Base-by-base conservation (phyloP, 2,888 invertebrate species). In the Apodemia zela region DNA sequence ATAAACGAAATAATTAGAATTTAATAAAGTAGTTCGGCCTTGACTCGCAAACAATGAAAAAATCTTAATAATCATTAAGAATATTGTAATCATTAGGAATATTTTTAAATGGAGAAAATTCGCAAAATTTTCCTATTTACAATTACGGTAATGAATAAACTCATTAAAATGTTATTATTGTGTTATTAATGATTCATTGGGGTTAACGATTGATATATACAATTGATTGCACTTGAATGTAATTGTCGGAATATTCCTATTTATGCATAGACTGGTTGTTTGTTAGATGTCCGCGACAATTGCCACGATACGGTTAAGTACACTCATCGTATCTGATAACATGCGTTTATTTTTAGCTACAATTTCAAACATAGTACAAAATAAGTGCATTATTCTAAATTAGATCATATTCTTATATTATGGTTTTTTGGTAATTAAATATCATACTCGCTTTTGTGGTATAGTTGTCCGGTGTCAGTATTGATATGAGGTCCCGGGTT, bases 191-290 rank as follows among this genome's bases (percentile, higher is more conserved):
- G 73, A 77, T 79, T 81, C 73, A 84, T 84, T 80, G 76, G 80
- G 89, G 89, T 81, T 87, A 87, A 85, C 74, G 78, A 75, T 70
- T 70, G 67, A 72, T 70, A 71, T 73, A 42, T 42, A 42, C 45
- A 71, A 75, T 78, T 78, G 79, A 78, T 77, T 75, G 80, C 72
- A 82, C 76, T 80, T 71, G 73, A 42, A 74, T 71, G 72, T 80
- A 83, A 82, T 84, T 78, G 81, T 82, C 80, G 90, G 89, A 90
- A 90, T 84, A 84, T 90, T 90, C 90, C 90, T 84, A 87, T 81
- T 79, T 79, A 80, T 82, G 80, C 78, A 74, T 75, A 75, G 69
- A 75, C 72, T 71, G 76, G 78, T 80, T 79, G 73, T 72, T 72
- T 71, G 65, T 72, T 78, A 76, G 54, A 21, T 21, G 21, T 54